A percentile compares a stretch with the other conserved stretches of the same genome.
Conservation (phyloP, 2,888 invertebrate genomes). For the Caenorhabditis auriculariae region DNA sequence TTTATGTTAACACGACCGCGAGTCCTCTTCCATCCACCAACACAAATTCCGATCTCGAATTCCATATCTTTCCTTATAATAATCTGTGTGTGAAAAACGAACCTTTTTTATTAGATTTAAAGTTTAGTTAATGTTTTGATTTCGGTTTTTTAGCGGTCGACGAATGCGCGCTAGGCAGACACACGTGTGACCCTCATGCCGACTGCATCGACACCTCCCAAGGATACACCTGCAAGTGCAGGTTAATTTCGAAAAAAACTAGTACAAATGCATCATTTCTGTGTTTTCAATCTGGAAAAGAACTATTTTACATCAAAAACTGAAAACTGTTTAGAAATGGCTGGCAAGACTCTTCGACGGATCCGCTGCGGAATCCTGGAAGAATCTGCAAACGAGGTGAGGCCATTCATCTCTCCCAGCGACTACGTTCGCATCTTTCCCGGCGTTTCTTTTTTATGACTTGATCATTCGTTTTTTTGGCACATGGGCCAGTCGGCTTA, state of each 20-base stretch:
- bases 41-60: too few species aligned
- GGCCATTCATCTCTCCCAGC: neutral
- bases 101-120: too few species aligned
- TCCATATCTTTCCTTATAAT: too few species aligned
- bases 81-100: too few species aligned
- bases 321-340: slow-evolving; percentile 36
- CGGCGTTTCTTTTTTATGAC: neutral
- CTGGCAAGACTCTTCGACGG: slow-evolving; percentile 54
- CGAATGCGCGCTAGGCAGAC: slow-evolving; percentile 60
- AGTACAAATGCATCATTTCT: too few species aligned
- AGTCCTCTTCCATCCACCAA: too few species aligned
- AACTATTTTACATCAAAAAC: neutral
- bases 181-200: slow-evolving; percentile 61
- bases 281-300: too few species aligned
- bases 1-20: too few species aligned
- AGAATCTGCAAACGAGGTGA: slow-evolving; percentile 50
- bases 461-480: neutral
- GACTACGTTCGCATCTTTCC: neutral
- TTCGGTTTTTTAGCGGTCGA: slow-evolving; percentile 56
- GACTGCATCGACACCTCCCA: slow-evolving; percentile 60
- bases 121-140: too few species aligned
- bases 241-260: slow-evolving; percentile 4
- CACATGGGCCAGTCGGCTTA: too few species aligned
- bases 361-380: slow-evolving; percentile 50
- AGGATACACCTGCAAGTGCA: slow-evolving; percentile 55